Evolutionary conservation across 2,888 invertebrate species (phyloP).

Genomic region (Drosophila pegasa): DNA sequence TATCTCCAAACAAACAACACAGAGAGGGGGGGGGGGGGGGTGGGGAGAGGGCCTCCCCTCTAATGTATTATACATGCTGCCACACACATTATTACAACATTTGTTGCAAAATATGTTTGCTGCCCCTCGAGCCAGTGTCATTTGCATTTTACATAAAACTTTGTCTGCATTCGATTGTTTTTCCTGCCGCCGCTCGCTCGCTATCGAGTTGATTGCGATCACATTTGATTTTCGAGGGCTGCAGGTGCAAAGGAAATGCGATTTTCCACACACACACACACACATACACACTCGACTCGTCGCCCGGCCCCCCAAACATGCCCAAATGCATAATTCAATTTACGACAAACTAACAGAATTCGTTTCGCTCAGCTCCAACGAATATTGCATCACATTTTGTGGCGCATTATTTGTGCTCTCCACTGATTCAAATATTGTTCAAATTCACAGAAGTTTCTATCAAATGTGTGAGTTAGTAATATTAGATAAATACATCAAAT

Average conservation of each 20-base stretch:
- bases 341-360: constrained; percentile 12
- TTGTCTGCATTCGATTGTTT: constrained; percentile 38
- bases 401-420: background rate
- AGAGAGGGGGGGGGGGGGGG: background rate
- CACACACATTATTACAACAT: constrained; percentile 56
- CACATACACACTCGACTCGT: constrained; percentile 32
- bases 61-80: constrained; percentile 43
- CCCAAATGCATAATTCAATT: constrained; percentile 26
- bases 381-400: background rate
- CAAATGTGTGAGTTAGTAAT: background rate
- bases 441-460: background rate
- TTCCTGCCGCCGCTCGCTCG: constrained; percentile 23
- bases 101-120: constrained; percentile 57
- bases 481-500: background rate
- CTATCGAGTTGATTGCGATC: constrained; percentile 61
- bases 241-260: constrained; percentile 32
- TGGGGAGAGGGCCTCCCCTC: background rate
- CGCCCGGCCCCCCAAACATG: constrained; percentile 16
- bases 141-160: constrained; percentile 75
- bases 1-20: constrained; percentile 12
- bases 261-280: constrained; percentile 36
- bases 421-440: background rate
- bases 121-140: constrained; percentile 45
- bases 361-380: background rate
- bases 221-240: constrained; percentile 22